phyloP scores from a whole-genome alignment of 2,113 vertebrate genomes.

The Erythrocebus patas region DNA sequence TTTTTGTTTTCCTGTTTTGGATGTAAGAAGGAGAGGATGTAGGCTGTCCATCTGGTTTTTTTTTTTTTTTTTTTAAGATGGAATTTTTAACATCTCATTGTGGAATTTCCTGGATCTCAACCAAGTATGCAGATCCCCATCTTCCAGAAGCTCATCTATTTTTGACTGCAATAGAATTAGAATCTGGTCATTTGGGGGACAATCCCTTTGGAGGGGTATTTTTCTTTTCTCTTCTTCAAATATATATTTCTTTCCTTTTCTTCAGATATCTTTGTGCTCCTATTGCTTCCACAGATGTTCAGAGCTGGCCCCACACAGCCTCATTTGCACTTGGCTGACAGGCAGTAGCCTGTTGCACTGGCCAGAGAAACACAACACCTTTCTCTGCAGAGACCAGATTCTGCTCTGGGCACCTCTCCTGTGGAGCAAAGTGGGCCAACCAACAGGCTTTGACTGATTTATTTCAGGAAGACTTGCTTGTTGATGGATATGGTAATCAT shows the following conservation, averaged over 20 bases:
- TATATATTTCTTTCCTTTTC: neutral
- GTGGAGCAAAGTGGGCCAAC: neutral
- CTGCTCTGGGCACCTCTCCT: neutral
- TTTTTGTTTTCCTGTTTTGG: constrained; percentile 26
- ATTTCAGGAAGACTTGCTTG: neutral
- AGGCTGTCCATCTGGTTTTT: neutral
- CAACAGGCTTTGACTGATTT: neutral
- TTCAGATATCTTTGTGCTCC: neutral
- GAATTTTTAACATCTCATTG: constrained; percentile 37
- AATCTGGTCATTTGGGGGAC: neutral
- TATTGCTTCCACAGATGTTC: neutral
- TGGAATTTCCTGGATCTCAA: constrained; percentile 61
- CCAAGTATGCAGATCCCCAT: constrained; percentile 4
- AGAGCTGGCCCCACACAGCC: neutral
- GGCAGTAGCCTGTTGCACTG: no score
- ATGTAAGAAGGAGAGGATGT: neutral
- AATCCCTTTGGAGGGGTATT: neutral
- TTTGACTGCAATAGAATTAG: constrained; percentile 9
- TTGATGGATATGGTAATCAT: constrained; percentile 38
- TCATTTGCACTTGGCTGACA: neutral
- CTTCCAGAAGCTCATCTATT: neutral
- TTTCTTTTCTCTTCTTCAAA: neutral
- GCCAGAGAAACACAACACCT: neutral
- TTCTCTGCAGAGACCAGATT: neutral
- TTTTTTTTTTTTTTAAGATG: neutral